A percentile compares a stretch with the other conserved stretches of the same genome.
Conservation (phyloP, 2,888 invertebrate genomes). For the Steinernema scapterisci region DNA sequence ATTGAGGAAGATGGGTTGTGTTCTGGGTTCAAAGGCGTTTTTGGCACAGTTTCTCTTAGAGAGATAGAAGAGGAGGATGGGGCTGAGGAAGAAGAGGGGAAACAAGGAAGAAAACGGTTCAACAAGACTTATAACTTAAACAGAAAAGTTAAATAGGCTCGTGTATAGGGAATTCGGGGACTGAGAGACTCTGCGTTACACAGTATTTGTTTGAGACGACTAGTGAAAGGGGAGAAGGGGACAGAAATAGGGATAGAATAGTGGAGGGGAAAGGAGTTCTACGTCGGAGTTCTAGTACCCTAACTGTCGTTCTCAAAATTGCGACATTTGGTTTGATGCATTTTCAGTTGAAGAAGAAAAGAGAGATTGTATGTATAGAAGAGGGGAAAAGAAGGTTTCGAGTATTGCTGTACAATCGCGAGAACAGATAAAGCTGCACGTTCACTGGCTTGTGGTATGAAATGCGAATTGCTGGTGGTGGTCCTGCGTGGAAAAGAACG, state of each 20-base stretch:
- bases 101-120: too few relatives aligned
- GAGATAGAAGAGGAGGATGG: too few relatives aligned
- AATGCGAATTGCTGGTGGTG: conserved; percentile 10
- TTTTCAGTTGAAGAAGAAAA: neutral
- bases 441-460: conserved; percentile 15
- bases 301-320: conserved; percentile 4
- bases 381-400: neutral
- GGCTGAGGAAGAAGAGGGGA: too few relatives aligned
- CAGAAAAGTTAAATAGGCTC: too few relatives aligned
- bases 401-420: conserved; percentile 21
- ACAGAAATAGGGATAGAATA: neutral
- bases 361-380: neutral
- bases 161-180: too few relatives aligned
- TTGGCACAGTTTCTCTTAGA: neutral
- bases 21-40: neutral
- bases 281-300: neutral
- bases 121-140: too few relatives aligned
- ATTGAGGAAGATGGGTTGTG: too few relatives aligned
- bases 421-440: conserved; percentile 20
- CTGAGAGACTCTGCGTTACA: too few relatives aligned
- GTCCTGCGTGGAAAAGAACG: neutral
- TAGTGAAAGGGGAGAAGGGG: neutral
- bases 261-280: neutral
- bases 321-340: conserved; percentile 19
- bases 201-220: neutral